Evolutionary conservation across 2,797 vertebrate species (phyloP).

Genomic region (Sebastes dallii): DNA sequence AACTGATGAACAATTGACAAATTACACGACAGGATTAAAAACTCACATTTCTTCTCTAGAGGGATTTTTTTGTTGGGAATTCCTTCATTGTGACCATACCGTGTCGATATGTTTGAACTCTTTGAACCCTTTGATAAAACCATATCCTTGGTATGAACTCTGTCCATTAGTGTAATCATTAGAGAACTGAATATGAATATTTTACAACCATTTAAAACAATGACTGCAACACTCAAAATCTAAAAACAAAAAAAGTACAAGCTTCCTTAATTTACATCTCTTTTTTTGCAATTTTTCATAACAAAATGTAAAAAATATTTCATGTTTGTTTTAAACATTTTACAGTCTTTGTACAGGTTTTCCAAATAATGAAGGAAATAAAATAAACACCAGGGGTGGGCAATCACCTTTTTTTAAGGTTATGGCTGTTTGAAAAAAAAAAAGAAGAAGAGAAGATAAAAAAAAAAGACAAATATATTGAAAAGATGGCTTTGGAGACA

Average conservation of each 20-base stretch:
- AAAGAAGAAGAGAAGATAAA: neutral
- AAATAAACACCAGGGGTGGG: constrained; percentile 36
- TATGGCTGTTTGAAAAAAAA: constrained; percentile 27
- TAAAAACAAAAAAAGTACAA: constrained; percentile 66
- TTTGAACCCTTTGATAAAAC: constrained; percentile 41
- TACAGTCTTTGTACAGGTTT: constrained; percentile 70
- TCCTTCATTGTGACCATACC: constrained; percentile 60
- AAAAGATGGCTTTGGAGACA: constrained; percentile 75
- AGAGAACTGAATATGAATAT: constrained; percentile 66
- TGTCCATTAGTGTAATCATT: constrained; percentile 67
- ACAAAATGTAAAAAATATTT: constrained; percentile 80
- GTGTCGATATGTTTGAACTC: constrained; percentile 53
- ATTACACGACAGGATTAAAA: neutral
- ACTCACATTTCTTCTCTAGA: neutral
- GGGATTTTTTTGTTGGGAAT: constrained; percentile 17
- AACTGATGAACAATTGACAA: neutral
- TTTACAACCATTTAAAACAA: constrained; percentile 91
- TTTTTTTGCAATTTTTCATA: constrained; percentile 65
- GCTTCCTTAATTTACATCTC: constrained; percentile 65
- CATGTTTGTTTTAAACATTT: constrained; percentile 70
- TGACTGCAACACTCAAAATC: constrained; percentile 82
- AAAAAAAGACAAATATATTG: constrained; percentile 36
- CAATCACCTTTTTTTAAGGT: constrained; percentile 7
- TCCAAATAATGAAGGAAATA: constrained; percentile 62
- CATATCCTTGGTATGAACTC: constrained; percentile 44